phyloP scores from a whole-genome alignment of 2,797 vertebrate genomes.

The Pipistrellus nathusii region DNA sequence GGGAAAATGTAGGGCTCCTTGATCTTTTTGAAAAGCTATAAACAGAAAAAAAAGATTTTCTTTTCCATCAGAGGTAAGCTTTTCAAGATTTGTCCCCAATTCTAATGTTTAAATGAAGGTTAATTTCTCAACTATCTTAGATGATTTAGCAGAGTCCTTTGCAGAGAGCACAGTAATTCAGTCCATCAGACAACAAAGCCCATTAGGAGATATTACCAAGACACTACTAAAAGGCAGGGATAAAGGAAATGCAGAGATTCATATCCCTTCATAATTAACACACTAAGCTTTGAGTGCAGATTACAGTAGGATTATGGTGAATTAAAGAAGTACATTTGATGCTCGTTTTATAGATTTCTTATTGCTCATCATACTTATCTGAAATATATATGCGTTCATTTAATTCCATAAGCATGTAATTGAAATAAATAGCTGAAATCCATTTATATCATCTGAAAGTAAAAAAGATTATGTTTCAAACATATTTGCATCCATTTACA shows the following conservation, averaged over 20 bases:
- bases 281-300: slow-evolving; percentile 71
- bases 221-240: slow-evolving; percentile 73
- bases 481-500: slow-evolving; percentile 49
- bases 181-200: slow-evolving; percentile 77
- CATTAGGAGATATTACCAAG: slow-evolving; percentile 78
- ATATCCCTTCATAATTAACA: slow-evolving; percentile 72
- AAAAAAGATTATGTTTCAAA: slow-evolving; percentile 60
- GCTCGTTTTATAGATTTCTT: slow-evolving; percentile 69
- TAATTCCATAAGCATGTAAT: slow-evolving; percentile 77
- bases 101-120: slow-evolving; percentile 65
- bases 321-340: slow-evolving; percentile 75
- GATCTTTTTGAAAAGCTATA: slow-evolving; percentile 40
- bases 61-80: slow-evolving; percentile 58
- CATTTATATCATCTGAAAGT: slow-evolving; percentile 72
- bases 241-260: slow-evolving; percentile 78
- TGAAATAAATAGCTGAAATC: slow-evolving; percentile 76
- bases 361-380: slow-evolving; percentile 70
- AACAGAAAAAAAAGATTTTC: not conserved
- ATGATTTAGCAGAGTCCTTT: slow-evolving; percentile 74
- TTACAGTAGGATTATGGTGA: slow-evolving; percentile 74
- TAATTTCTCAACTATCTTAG: slow-evolving; percentile 75
- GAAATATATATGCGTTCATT: slow-evolving; percentile 81
- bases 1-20: slow-evolving; percentile 34
- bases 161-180: slow-evolving; percentile 73
- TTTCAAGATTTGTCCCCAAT: slow-evolving; percentile 49